Evolutionary conservation across 2,888 invertebrate genomes (phyloP), one percentile per base, ranked within the genome.

Genomic region (Axea sp.): DNA sequence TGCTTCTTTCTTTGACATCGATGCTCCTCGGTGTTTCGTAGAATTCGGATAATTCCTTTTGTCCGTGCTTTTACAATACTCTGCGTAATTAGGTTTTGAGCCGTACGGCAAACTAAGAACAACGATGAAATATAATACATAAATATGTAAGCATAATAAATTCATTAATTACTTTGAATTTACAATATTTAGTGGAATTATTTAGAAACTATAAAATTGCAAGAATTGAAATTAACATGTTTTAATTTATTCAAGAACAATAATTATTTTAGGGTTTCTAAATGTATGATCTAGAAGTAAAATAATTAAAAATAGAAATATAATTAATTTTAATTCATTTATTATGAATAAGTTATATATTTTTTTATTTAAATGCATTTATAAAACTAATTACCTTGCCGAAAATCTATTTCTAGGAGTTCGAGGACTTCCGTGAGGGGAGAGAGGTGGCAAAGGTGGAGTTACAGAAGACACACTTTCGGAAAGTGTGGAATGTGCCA

Each of bases 401-500:
- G 86, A 82, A 81, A 84, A 86, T 84, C 84, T 84, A 81, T 83
- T 86, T 69, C 84, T 83, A 17, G 84, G 78, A 59, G 83, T 83
- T 73, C 84, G 79, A 45, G 86, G 85, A 78, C 88, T 88, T 35
- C 88, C 92, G 80, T 89, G 93, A 0, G 94, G 94, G 0, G 94
- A 94, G 5, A 94, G 87, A 0, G 94, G 94, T 0, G 94, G 94
- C 62, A 95, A 88, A 0, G 94, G 94, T 0, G 94, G 94, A 0
- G 94, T 94, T 81, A 94, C 92, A 0, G 94, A 94, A 0, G 91
- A 92, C 43, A 89, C 92, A 80, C 92, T 92, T 79, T 92, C 92
- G 77, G 91, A 92, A 6, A 91, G 85, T 0, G 91, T 91, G 0
- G 93, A 93, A 80, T 92, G 92, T 15, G 90, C 91, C n/a, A 92